Base-by-base conservation (phyloP, 2,113 vertebrate species). In the Cercopithecus mona region DNA sequence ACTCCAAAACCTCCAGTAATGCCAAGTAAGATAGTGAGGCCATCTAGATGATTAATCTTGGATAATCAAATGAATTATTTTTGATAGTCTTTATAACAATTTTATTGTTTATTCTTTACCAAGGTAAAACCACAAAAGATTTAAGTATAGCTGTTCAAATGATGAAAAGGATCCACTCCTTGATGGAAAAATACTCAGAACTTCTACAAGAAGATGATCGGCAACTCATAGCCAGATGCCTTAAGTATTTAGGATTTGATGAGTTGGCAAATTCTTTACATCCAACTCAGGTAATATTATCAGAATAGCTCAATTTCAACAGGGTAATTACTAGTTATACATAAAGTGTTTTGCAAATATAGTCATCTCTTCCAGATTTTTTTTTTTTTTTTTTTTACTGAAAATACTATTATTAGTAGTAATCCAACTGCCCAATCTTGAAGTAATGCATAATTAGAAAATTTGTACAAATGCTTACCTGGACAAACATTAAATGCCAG, bases 81-180 rank as follows among this genome's bases (percentile, higher is more conserved):
- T 85, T 78, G 35, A 66, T 73, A 10, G 17, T 5, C 75, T 92
- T 94, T 88, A 48, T 68, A 90, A 78, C 23, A 88, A 32, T 73
- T 84, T 92, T 27, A 1, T 6, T 94, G 43, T 97, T 82, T 93
- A 45, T 90, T 95, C 38, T 98, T 90, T 82, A 59, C 40, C 57
- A 70, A 98, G 97, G 90, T 40, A 72, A 96, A 97, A 92, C 22
- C 50, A 35, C 9, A 10, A 97, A 98, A 95, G 78, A 98, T 73
- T 95, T 98, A 86, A 97, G 35, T 93, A 97, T 93, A 96, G 97
- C 94, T 96, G 64, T 94, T 88, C 91, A 98, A 93, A 85, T 97
- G 90, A 99, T 98, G 97, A 98, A 96, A 98, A 98, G 97, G 83
- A 98, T 98, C 50, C 84, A 97, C 59, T 98, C 90, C 45, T 88